phyloP scores from a whole-genome alignment of 2,797 vertebrate genomes.

The Microhierax caerulescens region DNA sequence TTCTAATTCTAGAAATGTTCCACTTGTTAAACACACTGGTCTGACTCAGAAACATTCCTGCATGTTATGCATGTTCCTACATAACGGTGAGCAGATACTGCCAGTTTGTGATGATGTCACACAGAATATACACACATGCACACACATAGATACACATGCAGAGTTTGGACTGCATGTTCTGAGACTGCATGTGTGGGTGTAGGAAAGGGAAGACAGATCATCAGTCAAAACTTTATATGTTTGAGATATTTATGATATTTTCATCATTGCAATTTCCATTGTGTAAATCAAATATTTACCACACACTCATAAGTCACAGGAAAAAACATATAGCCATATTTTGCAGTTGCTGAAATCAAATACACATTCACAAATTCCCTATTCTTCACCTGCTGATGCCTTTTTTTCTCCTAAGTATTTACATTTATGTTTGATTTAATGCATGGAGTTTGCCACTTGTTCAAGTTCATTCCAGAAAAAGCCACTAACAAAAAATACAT shows the following conservation, averaged over 20 bases:
- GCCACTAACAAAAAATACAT: not conserved
- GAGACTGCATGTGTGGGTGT: not conserved
- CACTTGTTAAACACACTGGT: not conserved
- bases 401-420: not conserved
- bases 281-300: constrained; percentile 23
- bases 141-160: not conserved
- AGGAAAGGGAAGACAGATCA: not conserved
- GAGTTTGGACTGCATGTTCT: not conserved
- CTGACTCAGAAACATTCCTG: not conserved
- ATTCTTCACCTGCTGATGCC: not conserved
- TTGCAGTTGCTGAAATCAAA: constrained; percentile 27
- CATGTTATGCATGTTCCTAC: not conserved
- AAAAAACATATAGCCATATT: not conserved
- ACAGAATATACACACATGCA: not conserved
- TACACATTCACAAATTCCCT: not conserved
- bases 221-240: not conserved
- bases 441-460: not conserved
- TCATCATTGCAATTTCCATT: not conserved
- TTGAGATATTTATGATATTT: not conserved
- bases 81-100: not conserved
- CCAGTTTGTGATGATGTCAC: not conserved
- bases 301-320: not conserved
- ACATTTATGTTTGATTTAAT: not conserved
- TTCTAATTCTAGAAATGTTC: not conserved
- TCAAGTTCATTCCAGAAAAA: not conserved